These are phyloP conservation scores for Eueides isabella DNA, from an alignment of 1,140 invertebrate genomes.

Conservation along the genomic window DNA sequence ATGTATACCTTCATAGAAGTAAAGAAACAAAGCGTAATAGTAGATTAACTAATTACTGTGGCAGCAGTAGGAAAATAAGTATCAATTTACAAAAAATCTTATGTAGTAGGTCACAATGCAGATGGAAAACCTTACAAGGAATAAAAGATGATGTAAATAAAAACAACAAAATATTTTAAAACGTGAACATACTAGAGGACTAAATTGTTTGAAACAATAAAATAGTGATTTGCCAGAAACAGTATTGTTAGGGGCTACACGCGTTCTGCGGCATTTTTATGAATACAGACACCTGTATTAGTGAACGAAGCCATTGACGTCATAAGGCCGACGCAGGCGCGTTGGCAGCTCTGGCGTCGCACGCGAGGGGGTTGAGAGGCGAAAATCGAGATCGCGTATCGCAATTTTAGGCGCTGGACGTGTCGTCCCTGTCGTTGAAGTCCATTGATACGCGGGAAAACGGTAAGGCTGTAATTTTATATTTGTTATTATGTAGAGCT, in stretches of 20 bases:
- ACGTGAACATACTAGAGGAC: background rate
- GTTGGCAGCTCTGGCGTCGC: slow-evolving; percentile 20
- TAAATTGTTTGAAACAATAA: background rate
- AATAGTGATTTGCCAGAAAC: slow-evolving; percentile 20
- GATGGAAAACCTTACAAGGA: background rate
- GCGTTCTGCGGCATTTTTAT: slow-evolving; percentile 56
- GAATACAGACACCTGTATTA: slow-evolving; percentile 69
- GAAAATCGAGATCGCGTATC: slow-evolving; percentile 47
- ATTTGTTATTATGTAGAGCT: background rate
- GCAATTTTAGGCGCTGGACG: slow-evolving; percentile 48
- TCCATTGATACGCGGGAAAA: slow-evolving; percentile 59
- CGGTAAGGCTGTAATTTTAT: slow-evolving; percentile 49
- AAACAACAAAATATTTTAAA: background rate
- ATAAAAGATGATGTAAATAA: background rate
- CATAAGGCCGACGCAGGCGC: slow-evolving; percentile 64
- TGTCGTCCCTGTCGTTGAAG: slow-evolving; percentile 26
- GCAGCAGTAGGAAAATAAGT: background rate
- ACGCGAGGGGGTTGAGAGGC: slow-evolving; percentile 43
- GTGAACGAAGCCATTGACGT: slow-evolving; percentile 76
- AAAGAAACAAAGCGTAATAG: no score
- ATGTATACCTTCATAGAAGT: no score
- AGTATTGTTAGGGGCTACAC: slow-evolving; percentile 26
- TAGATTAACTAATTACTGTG: no score
- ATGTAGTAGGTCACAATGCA: slow-evolving; percentile 4
- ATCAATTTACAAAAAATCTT: background rate